Evolutionary conservation across 2,888 invertebrate genomes (phyloP).

Genomic region (Drosophila meridiana): DNA sequence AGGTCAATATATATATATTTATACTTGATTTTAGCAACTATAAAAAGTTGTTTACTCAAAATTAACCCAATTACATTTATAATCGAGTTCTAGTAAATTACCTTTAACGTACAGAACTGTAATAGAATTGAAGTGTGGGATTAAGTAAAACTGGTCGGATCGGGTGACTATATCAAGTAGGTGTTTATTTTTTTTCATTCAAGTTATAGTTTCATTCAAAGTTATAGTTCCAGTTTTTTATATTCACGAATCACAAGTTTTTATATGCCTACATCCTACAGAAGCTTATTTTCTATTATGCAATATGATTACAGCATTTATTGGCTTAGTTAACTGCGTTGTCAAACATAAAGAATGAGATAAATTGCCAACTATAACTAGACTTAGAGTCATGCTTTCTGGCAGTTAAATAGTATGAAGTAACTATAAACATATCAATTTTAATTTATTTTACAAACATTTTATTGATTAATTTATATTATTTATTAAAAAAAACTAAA

Average conservation of each 20-base stretch:
- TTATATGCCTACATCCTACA: not conserved
- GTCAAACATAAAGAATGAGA: not conserved
- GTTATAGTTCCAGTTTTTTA: conserved; percentile 1
- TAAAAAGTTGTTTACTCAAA: not conserved
- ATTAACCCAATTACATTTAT: not conserved
- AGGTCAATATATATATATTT: not conserved
- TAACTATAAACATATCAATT: too few relatives aligned
- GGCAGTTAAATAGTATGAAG: too few relatives aligned
- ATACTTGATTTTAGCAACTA: not conserved
- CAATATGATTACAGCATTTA: too few relatives aligned
- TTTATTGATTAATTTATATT: too few relatives aligned
- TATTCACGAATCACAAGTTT: not conserved
- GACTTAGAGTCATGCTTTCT: too few relatives aligned
- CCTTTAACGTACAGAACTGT: not conserved
- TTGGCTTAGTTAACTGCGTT: too few relatives aligned
- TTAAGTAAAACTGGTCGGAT: not conserved
- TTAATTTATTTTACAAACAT: too few relatives aligned
- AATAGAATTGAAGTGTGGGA: not conserved
- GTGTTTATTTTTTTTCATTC: not conserved
- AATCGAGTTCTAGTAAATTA: not conserved
- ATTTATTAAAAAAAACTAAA: too few relatives aligned
- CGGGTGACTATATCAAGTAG: not conserved
- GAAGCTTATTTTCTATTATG: not conserved
- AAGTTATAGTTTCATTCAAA: not conserved
- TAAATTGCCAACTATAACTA: too few relatives aligned